These are phyloP conservation scores for Syrmaticus mikado DNA, from an alignment of 2,113 vertebrate genomes.

Conservation along the genomic window DNA sequence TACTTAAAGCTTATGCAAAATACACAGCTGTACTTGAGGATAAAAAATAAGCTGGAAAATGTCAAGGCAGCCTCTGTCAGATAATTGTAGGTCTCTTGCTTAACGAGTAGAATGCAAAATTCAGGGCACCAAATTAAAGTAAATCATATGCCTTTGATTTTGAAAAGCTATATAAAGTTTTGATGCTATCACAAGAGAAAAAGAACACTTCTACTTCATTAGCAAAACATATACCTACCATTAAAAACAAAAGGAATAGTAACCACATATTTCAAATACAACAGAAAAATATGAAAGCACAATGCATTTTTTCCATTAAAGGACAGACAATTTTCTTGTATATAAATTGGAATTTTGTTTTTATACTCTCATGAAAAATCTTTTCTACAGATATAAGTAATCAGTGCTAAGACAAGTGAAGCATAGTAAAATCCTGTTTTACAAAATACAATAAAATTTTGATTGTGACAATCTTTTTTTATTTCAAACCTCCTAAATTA, in stretches of 20 bases:
- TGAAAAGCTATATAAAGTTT: not conserved
- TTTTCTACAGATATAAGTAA: not conserved
- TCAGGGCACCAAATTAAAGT: not conserved
- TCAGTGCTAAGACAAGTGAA: not conserved
- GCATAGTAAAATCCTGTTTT: not conserved
- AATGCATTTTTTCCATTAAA: not conserved
- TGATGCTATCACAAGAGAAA: not conserved
- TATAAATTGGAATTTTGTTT: not conserved
- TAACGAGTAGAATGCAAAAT: constrained; percentile 41
- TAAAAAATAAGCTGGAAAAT: constrained; percentile 48
- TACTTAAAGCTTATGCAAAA: constrained; percentile 49
- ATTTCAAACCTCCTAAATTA: not conserved
- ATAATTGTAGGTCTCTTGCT: constrained; percentile 34
- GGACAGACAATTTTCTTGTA: not conserved
- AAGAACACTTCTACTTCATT: not conserved
- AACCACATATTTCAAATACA: not conserved
- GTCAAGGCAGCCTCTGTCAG: constrained; percentile 39
- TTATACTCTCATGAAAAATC: not conserved
- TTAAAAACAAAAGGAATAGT: not conserved
- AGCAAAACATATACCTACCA: not conserved
- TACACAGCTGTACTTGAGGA: constrained; percentile 8
- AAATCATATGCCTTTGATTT: not conserved
- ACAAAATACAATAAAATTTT: not conserved
- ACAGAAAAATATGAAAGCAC: not conserved
- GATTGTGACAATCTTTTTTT: not conserved